A percentile compares a stretch with the other conserved stretches of the same genome.
phyloP scores from a whole-genome alignment of 2,113 vertebrate species.

The Phrynocephalus versicolor region DNA sequence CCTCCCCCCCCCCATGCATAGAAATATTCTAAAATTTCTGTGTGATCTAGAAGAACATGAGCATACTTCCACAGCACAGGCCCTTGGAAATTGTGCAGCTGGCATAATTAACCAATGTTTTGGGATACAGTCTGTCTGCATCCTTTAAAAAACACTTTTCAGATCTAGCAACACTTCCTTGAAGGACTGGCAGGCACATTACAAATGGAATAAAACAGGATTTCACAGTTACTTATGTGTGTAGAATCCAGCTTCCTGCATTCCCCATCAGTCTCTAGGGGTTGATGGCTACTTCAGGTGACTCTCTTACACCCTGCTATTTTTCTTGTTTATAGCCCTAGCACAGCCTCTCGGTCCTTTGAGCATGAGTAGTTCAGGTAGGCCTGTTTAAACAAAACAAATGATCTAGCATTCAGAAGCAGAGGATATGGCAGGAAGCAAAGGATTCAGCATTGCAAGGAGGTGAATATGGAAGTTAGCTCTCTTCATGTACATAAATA shows the following conservation, averaged over 20 bases:
- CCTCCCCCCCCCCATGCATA: not conserved
- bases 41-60: not conserved
- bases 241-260: constrained; percentile 59
- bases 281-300: constrained; percentile 53
- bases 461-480: accelerated
- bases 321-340: constrained; percentile 51
- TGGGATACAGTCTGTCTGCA: accelerated
- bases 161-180: not conserved
- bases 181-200: constrained; percentile 37
- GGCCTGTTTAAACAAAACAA: not conserved
- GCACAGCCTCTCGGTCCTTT: constrained; percentile 32
- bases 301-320: not conserved
- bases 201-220: constrained; percentile 60
- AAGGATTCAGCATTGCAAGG: not conserved
- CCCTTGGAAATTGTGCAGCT: not conserved
- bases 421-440: accelerated
- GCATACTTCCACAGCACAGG: accelerated
- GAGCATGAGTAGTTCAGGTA: constrained; percentile 29
- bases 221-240: constrained; percentile 66
- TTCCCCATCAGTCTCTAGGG: constrained; percentile 53
- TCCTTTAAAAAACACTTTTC: not conserved
- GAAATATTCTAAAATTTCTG: not conserved
- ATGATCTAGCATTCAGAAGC: not conserved
- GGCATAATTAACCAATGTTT: not conserved
- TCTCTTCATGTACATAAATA: not conserved